Evolutionary conservation across 1,140 invertebrate species (phyloP).

Genomic region (Cephus cinctus): DNA sequence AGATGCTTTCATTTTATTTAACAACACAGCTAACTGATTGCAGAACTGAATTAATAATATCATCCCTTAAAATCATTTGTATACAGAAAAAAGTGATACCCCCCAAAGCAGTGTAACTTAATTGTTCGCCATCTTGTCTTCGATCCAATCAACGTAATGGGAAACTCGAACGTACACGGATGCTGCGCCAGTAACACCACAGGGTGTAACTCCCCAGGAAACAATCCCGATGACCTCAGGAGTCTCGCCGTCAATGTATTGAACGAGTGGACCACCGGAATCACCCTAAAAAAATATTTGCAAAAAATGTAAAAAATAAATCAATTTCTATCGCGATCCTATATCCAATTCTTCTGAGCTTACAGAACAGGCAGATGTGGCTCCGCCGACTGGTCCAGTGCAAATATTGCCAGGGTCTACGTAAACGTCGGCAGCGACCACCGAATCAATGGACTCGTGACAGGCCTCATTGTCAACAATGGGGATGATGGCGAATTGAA

Average conservation of each 20-base stretch:
- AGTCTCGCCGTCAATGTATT: constrained; percentile 21
- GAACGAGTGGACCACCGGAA: constrained; percentile 50
- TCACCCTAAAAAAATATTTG: constrained; percentile 38
- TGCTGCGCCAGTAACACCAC: constrained; percentile 36
- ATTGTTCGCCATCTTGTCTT: constrained; percentile 1
- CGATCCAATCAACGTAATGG: constrained; percentile 39
- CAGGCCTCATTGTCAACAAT: constrained; percentile 26
- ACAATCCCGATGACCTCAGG: constrained; percentile 47
- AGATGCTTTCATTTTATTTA: too few species aligned
- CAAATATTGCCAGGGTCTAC: constrained; percentile 52
- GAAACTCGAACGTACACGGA: constrained; percentile 46
- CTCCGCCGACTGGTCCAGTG: constrained; percentile 56
- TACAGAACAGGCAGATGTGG: constrained; percentile 62
- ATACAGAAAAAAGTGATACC: too few species aligned
- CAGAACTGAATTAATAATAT: too few species aligned
- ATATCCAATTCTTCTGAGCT: constrained; percentile 37
- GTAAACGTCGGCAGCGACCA: constrained; percentile 20
- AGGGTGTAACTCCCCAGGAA: constrained; percentile 52
- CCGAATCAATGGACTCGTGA: constrained; percentile 1
- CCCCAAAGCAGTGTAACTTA: too few species aligned
- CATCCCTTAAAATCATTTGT: too few species aligned
- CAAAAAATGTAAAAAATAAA: not conserved
- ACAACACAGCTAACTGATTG: too few species aligned
- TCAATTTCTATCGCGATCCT: not conserved
- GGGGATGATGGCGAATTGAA: constrained; percentile 36